Percentiles rank a stretch among this genome's conserved stretches.
These are phyloP conservation scores for Megaustenia siamemsis DNA, from an alignment of 2,888 invertebrate genomes.

Conservation along the genomic window DNA sequence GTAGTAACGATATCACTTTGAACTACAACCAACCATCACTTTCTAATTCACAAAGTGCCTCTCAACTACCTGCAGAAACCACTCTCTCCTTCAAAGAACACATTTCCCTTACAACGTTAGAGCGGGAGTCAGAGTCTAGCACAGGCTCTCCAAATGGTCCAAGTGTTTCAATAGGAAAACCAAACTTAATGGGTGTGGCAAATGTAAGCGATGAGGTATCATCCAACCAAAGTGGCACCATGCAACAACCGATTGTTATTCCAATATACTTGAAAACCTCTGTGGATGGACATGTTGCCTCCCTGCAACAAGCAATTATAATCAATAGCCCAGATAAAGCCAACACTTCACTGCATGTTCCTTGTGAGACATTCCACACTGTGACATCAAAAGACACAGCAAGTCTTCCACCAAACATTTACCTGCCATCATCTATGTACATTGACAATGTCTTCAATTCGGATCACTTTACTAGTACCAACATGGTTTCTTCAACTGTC, in stretches of 20 bases:
- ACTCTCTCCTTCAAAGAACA: neutral
- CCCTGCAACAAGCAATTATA: constrained; percentile 11
- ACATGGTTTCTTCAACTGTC: neutral
- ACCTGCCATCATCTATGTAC: neutral
- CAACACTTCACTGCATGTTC: neutral
- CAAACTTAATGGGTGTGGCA: too few relatives aligned
- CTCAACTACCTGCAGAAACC: neutral
- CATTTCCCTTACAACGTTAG: neutral
- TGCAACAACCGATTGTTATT: neutral
- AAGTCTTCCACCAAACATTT: neutral
- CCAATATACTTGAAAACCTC: constrained; percentile 21
- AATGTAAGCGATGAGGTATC: too few relatives aligned
- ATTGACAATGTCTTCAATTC: neutral
- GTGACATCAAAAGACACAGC: neutral
- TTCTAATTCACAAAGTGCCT: neutral
- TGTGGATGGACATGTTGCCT: neutral
- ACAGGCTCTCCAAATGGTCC: too few relatives aligned
- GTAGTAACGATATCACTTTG: neutral
- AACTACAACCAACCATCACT: neutral
- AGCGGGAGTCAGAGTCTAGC: neutral
- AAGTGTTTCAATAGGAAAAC: too few relatives aligned
- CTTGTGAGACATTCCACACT: too few relatives aligned
- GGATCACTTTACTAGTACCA: neutral
- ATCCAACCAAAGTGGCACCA: too few relatives aligned
- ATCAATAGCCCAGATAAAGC: neutral